Evolutionary conservation across 2,888 invertebrate genomes (phyloP).

Genomic region (Lycia hirtaria): DNA sequence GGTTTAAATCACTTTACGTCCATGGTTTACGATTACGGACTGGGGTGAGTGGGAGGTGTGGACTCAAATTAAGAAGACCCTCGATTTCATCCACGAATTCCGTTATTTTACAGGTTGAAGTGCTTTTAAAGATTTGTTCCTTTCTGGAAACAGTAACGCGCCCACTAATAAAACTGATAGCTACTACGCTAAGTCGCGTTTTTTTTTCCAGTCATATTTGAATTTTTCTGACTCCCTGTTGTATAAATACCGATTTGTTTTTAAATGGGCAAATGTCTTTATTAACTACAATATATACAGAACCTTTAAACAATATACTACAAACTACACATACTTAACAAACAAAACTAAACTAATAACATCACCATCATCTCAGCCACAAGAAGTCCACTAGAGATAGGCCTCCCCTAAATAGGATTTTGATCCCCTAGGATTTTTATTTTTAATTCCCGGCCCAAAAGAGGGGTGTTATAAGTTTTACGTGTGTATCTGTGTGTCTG

Average conservation of each 20-base stretch:
- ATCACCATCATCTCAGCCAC: too few relatives aligned
- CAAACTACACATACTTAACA: too few relatives aligned
- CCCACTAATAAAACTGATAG: constrained; percentile 13
- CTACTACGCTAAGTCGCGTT: neutral
- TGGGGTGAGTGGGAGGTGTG: constrained; percentile 19
- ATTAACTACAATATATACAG: too few relatives aligned
- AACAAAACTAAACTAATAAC: too few relatives aligned
- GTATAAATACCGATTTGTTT: neutral
- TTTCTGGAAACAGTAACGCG: constrained; percentile 7
- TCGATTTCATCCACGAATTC: constrained; percentile 38
- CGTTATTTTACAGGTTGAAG: constrained; percentile 34
- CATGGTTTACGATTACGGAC: constrained; percentile 25
- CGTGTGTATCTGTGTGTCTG: too few relatives aligned
- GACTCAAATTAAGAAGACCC: constrained; percentile 36
- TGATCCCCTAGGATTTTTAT: too few relatives aligned
- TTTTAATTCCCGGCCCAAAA: too few relatives aligned
- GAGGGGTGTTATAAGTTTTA: too few relatives aligned
- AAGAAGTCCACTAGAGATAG: too few relatives aligned
- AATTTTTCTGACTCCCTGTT: neutral
- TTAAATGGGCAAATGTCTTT: too few relatives aligned
- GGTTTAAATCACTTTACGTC: constrained; percentile 27
- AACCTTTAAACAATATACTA: too few relatives aligned
- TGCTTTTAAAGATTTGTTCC: constrained; percentile 23
- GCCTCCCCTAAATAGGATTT: too few relatives aligned
- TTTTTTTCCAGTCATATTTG: neutral